Percentiles rank a stretch among this genome's conserved stretches.
These are phyloP conservation scores for Stenodema calcarata DNA, from an alignment of 2,888 invertebrate species.

Conservation along the genomic window DNA sequence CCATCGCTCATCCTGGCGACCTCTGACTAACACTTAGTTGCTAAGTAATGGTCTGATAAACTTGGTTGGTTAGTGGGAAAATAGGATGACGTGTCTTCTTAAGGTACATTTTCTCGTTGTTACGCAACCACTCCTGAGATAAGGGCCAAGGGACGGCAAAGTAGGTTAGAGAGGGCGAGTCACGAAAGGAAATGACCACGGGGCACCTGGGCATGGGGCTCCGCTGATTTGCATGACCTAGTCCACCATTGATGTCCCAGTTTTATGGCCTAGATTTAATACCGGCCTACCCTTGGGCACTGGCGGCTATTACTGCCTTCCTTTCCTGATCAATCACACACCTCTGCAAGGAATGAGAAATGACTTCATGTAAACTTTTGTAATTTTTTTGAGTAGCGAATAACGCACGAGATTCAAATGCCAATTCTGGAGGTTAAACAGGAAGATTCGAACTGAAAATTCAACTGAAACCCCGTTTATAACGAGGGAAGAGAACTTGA, in stretches of 20 bases:
- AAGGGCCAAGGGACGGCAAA: not conserved
- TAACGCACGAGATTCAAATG: too few relatives aligned
- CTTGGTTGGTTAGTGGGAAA: too few relatives aligned
- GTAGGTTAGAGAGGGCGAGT: constrained; percentile 25
- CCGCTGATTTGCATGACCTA: constrained; percentile 37
- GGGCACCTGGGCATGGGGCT: not conserved
- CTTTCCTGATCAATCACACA: not conserved
- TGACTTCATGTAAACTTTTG: too few relatives aligned
- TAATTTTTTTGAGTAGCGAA: too few relatives aligned
- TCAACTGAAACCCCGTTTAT: too few relatives aligned
- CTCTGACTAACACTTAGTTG: too few relatives aligned
- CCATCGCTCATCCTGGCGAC: too few relatives aligned
- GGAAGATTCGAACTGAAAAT: too few relatives aligned
- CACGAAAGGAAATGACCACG: constrained; percentile 43
- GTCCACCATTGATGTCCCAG: not conserved
- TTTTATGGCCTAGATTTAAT: constrained; percentile 17
- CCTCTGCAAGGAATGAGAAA: not conserved
- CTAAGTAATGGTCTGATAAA: too few relatives aligned
- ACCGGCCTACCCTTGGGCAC: not conserved
- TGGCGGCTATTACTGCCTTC: not conserved
- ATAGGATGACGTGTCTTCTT: not conserved
- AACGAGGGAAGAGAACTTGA: too few relatives aligned
- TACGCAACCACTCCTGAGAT: constrained; percentile 14
- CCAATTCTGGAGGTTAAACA: too few relatives aligned
- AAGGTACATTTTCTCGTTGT: not conserved